A percentile compares a stretch with the other conserved stretches of the same genome.
phyloP scores from a whole-genome alignment of 2,113 vertebrate species.

The Malurus alboscapulatus region DNA sequence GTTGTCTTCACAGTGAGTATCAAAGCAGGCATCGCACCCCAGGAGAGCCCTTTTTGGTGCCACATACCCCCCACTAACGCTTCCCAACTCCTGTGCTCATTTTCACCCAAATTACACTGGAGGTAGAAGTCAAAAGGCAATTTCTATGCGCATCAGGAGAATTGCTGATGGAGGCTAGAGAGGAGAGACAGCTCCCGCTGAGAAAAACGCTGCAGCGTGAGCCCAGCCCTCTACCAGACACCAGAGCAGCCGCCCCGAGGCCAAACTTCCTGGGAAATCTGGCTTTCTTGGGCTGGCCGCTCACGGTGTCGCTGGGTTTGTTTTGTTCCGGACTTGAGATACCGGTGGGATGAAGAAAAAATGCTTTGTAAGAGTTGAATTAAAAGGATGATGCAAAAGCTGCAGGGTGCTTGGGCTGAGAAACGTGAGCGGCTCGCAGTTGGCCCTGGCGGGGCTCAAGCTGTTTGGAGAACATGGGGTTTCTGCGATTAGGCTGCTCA shows the following conservation, averaged over 20 bases:
- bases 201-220: background rate
- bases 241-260: background rate
- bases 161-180: background rate
- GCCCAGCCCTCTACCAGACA: conserved; percentile 13
- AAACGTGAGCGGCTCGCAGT: conserved; percentile 7
- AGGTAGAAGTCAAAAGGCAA: conserved; percentile 30
- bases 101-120: conserved; percentile 16
- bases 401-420: background rate
- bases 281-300: background rate
- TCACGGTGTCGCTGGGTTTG: background rate
- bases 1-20: background rate
- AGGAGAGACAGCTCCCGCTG: conserved; percentile 10
- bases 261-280: background rate
- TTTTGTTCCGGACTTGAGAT: conserved; percentile 42
- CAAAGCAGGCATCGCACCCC: background rate
- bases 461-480: conserved; percentile 60
- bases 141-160: background rate
- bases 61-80: background rate
- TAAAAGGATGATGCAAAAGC: conserved; percentile 48
- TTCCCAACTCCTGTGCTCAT: background rate
- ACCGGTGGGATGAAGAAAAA: background rate
- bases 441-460: background rate
- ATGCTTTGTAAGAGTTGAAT: conserved; percentile 11
- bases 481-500: conserved; percentile 21
- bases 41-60: conserved; percentile 3